Evolutionary conservation across 2,797 vertebrate species (phyloP), one percentile per base, ranked within the genome.

Genomic region (Megalops cyprinoides): DNA sequence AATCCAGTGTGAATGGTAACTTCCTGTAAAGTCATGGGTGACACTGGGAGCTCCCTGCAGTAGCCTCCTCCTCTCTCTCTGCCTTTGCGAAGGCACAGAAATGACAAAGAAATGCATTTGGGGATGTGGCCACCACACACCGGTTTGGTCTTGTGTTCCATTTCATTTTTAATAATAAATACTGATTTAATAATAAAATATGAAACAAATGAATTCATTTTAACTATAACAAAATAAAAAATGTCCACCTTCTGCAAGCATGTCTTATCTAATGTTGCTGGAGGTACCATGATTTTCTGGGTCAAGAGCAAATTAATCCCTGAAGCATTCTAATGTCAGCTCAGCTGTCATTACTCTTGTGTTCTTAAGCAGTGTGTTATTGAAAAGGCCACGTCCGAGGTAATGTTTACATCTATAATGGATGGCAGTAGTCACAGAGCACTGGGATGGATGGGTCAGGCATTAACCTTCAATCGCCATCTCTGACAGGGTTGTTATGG

Each of bases 361-460:
- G 89, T 91, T 86, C 86, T 82, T 46, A 55, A 85, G 79, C 84
- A 82, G 4, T 71, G 79, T 14, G 84, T 90, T 82, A 67, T 65
- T 77, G 86, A 86, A 85, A 80, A 82, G n/a, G n/a, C n/a, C n/a
- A n/a, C n/a, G n/a, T n/a, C n/a, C n/a, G n/a, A n/a, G n/a, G n/a
- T n/a, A n/a, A n/a, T n/a, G n/a, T n/a, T 91, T 88, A 80, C 84
- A 91, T 91, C 83, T 88, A n/a, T n/a, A n/a, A n/a, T n/a, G n/a
- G n/a, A n/a, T n/a, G n/a, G n/a, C n/a, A n/a, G 91, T 90, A 88
- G 88, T 91, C 88, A 88, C 90, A 85, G 84, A 28, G 31, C n/a
- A 82, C 84, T 79, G 76, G 84, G 1, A 34, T 84, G 84, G 79
- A 84, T 84, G 6, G 9, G 79, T 79, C 74, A 82, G 58, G 46